Percentiles rank a stretch among this genome's conserved stretches.
These are phyloP conservation scores for Alca torda DNA, from an alignment of 2,797 vertebrate genomes.

Conservation along the genomic window DNA sequence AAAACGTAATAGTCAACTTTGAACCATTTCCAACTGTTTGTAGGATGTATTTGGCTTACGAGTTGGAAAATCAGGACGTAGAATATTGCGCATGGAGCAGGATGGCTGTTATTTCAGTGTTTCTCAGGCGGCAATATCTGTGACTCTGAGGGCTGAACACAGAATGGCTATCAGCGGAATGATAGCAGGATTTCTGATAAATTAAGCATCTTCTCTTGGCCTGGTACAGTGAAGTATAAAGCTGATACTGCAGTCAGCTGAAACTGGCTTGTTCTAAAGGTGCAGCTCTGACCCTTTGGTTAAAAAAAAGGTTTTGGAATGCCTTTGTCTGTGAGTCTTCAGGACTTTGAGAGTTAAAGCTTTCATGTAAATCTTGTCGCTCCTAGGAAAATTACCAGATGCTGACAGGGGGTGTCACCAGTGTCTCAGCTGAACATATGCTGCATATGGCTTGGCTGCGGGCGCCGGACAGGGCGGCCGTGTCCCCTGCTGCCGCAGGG, in stretches of 20 bases:
- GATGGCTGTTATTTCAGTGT: neutral
- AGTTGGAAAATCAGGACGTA: neutral
- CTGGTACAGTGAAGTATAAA: neutral
- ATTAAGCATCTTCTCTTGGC: neutral
- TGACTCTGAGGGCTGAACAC: neutral
- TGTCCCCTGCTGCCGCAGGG: slow-evolving; percentile 3
- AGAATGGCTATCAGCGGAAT: neutral
- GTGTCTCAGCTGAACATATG: slow-evolving; percentile 34
- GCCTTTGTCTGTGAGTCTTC: neutral
- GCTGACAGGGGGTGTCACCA: slow-evolving; percentile 65
- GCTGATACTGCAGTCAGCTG: neutral
- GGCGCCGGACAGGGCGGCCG: neutral
- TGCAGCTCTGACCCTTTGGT: neutral
- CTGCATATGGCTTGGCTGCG: neutral
- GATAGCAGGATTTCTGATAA: neutral
- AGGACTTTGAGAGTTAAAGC: slow-evolving; percentile 43
- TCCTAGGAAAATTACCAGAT: slow-evolving; percentile 54
- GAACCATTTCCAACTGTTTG: neutral
- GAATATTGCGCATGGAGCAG: neutral
- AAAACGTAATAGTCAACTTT: neutral
- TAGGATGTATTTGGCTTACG: neutral
- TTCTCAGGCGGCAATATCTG: neutral
- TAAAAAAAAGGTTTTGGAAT: slow-evolving; percentile 1
- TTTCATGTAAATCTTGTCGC: neutral
- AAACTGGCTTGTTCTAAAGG: neutral